Evolutionary conservation across 2,113 vertebrate species (phyloP), one percentile per base, ranked within the genome.

Genomic region (Loxodonta africana): DNA sequence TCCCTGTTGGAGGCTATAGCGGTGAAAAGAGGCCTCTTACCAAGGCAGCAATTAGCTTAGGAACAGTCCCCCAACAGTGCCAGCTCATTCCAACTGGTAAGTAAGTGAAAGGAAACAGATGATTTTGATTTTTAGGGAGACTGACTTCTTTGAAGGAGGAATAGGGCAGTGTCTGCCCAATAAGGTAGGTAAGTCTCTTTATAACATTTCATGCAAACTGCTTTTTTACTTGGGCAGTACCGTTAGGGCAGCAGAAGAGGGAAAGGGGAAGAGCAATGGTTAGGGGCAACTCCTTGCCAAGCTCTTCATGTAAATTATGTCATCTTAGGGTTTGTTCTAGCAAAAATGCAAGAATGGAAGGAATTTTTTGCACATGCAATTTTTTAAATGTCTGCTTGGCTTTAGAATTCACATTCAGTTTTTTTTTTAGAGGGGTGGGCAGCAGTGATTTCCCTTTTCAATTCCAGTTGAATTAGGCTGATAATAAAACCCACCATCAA

Each of bases 61-160:
- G 21, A 26, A 28, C 15, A 18, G 60, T 11, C 6, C 44, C 73
- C 67, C 15, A 28, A 10, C 3, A 44, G 37, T 6, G 17, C 25
- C 46, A 46, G 37, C 74, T 25, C 25, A 23, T 41, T 46, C 51
- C 20, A 0, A 2, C 33, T 23, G 48, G 28, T 71, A 73, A 48
- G 46, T 44, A 37, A 57, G n/a, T 28, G 30, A 25, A 41, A 69
- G 83, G 76, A 57, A 21, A 67, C 5, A 65, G 88, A 76, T 46
- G 21, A 51, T 46, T 93, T 73, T 74, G 81, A 74, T 37, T 60
- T 90, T 46, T 46, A 37, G 37, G 30, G 82, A 65, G 44, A 65
- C 41, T 33, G 69, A 48, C 67, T 94, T 69, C 30, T 91, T 82
- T 83, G 60, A 76, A 76, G 46, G 81, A 67, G 11, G 73, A 90